Evolutionary conservation across 2,888 invertebrate species (phyloP), one percentile per base, ranked within the genome.

Genomic region (Troglohyphantes excavatus): DNA sequence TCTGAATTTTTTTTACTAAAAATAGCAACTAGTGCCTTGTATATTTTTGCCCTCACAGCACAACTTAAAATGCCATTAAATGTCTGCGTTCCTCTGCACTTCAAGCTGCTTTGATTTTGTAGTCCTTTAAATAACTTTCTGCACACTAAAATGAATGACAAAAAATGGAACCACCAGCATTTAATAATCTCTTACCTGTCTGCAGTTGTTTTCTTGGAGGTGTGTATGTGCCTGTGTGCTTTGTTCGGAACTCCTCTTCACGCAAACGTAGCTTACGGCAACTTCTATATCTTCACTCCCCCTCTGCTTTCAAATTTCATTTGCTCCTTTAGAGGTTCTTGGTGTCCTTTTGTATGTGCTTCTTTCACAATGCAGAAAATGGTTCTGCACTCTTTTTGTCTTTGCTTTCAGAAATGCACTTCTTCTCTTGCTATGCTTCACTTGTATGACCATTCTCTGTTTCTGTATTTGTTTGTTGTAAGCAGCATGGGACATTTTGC

Each of bases 201-300:
- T 75, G 63, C 76, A 61, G 61, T 72, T 70, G 68, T 82, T 82
- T 82, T 72, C 82, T 82, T 82, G 82, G 82, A 82, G 82, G 82
- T 82, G 59, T 59, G 39, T 81, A 68, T 53, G 53, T 72, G 29
- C 39, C 27, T 26, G 21, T 29, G 33, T 70, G 27, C 67, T 46
- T 33, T 43, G 11, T 43, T 43, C 13, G 33, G 9, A 33, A 33
- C 9, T 33, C 19, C 39, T 17, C n/a, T 53, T 6, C 33, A 33
- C 33, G 33, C 9, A 33, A 33, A 33, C 33, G 9, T 9, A 33
- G 9, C 3, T 53, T 33, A 1, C 63, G 19, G 13, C 63, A 63
- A 39, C 76, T 63, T n/a, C n/a, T n/a, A 21, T 9, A 27, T 27
- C 17, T n/a, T n/a, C n/a, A n/a, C n/a, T n/a, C 21, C 59, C 59